Conservation (phyloP, 2,888 invertebrate genomes). For the Nezara viridula region DNA sequence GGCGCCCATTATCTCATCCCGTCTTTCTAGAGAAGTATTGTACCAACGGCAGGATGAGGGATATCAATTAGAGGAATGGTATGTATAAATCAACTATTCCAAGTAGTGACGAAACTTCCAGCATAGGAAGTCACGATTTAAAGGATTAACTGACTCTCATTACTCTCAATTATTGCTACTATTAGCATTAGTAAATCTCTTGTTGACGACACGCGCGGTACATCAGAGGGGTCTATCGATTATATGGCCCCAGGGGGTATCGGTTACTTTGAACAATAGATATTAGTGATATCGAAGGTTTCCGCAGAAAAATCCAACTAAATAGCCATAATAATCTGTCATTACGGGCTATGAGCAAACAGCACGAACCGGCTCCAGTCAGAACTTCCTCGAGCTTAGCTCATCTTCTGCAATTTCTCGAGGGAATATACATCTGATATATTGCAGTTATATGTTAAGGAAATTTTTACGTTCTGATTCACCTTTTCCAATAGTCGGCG, state of each 20-base stretch:
- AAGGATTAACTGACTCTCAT: slow-evolving; percentile 8
- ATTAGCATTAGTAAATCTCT: slow-evolving; percentile 10
- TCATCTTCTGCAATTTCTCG: neutral
- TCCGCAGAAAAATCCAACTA: neutral
- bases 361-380: neutral
- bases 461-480: too few relatives aligned
- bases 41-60: neutral
- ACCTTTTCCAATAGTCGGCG: too few relatives aligned
- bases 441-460: too few relatives aligned
- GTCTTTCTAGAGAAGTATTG: neutral
- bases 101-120: slow-evolving; percentile 19
- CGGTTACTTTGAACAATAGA: slow-evolving; percentile 16
- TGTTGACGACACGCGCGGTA: slow-evolving; percentile 26
- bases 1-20: neutral
- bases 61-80: neutral
- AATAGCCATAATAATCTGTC: slow-evolving; percentile 24
- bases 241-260: neutral
- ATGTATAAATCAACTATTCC: slow-evolving; percentile 37
- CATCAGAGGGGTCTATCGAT: neutral
- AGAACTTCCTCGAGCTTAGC: neutral
- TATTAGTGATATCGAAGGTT: neutral
- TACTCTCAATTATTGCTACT: slow-evolving; percentile 27
- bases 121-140: slow-evolving; percentile 15
- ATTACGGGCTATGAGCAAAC: slow-evolving; percentile 18
- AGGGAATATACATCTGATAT: neutral